phyloP scores from a whole-genome alignment of 2,888 invertebrate genomes.

The Salpingus planirostris region DNA sequence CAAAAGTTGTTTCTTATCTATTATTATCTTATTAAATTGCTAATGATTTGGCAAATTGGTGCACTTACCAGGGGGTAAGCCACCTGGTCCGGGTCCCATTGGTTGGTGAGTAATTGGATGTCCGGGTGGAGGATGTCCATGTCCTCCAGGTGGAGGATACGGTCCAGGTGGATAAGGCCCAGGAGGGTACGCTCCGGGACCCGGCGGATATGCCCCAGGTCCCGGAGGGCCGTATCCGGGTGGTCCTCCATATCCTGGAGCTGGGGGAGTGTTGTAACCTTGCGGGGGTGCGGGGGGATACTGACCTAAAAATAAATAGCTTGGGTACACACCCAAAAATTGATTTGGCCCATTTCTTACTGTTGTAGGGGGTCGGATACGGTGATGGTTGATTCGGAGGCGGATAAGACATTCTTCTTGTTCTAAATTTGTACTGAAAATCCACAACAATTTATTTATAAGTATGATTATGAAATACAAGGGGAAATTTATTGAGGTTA shows the following conservation, averaged over 20 bases:
- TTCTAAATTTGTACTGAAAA: too few relatives aligned
- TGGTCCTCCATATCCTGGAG: conserved; percentile 24
- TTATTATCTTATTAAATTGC: conserved; percentile 3
- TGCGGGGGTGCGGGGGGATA: conserved; percentile 18
- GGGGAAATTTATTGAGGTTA: too few relatives aligned
- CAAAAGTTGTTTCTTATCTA: conserved; percentile 4
- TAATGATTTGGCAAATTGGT: conserved; percentile 2
- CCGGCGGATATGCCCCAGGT: conserved; percentile 23
- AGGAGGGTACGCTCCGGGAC: conserved; percentile 18
- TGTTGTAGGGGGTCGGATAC: conserved; percentile 7
- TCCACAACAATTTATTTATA: too few relatives aligned
- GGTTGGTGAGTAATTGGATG: conserved; percentile 13
- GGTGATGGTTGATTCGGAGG: conserved; percentile 6
- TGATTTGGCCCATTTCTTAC: conserved; percentile 3
- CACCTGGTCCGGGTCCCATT: conserved; percentile 6
- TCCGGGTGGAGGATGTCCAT: conserved; percentile 25
- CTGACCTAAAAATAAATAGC: conserved; percentile 7
- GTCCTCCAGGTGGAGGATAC: conserved; percentile 20
- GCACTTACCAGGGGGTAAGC: conserved; percentile 18
- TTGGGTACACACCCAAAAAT: background rate
- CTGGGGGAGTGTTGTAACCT: conserved; percentile 23
- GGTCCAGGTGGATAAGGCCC: conserved; percentile 18
- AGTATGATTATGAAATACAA: too few relatives aligned
- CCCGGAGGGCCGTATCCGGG: conserved; percentile 17
- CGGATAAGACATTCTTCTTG: conserved; percentile 10